phyloP scores from a whole-genome alignment of 2,888 invertebrate species.

The Galerucella calmariensis region DNA sequence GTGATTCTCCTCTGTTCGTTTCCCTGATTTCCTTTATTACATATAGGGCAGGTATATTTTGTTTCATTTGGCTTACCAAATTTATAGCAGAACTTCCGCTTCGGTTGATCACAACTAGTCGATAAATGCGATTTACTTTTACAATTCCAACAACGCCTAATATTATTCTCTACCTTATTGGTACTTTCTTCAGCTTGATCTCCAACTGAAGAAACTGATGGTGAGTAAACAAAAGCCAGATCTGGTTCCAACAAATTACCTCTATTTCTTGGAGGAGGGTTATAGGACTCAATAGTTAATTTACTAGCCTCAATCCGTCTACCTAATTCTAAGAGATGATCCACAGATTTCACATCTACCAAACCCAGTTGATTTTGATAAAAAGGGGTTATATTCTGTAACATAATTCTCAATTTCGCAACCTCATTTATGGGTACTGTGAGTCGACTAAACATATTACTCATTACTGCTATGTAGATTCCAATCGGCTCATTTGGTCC shows the following conservation, averaged over 20 bases:
- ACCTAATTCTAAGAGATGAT: conserved; percentile 35
- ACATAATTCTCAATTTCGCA: conserved; percentile 36
- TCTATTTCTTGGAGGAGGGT: background rate
- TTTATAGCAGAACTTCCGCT: conserved; percentile 18
- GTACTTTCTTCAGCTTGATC: background rate
- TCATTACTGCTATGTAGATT: conserved; percentile 48
- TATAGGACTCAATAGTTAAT: conserved; percentile 15
- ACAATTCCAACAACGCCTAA: conserved; percentile 27
- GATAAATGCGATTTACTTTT: conserved; percentile 15
- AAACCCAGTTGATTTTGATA: conserved; percentile 41
- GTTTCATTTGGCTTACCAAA: conserved; percentile 15
- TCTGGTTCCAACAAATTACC: conserved; percentile 29
- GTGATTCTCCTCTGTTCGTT: too few relatives aligned
- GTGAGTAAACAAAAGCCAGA: conserved; percentile 21
- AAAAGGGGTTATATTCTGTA: conserved; percentile 40
- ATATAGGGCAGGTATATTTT: conserved; percentile 16
- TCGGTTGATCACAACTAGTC: conserved; percentile 3
- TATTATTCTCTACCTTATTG: background rate
- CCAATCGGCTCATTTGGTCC: conserved; percentile 46
- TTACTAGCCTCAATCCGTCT: conserved; percentile 37
- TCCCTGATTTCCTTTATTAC: background rate
- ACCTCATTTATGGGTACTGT: conserved; percentile 29
- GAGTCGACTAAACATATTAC: conserved; percentile 42
- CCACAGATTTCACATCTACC: conserved; percentile 32
- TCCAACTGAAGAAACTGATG: conserved; percentile 7